Evolutionary conservation across 2,888 invertebrate species (phyloP), one percentile per base, ranked within the genome.

Genomic region (Sarcophaga carnaria): DNA sequence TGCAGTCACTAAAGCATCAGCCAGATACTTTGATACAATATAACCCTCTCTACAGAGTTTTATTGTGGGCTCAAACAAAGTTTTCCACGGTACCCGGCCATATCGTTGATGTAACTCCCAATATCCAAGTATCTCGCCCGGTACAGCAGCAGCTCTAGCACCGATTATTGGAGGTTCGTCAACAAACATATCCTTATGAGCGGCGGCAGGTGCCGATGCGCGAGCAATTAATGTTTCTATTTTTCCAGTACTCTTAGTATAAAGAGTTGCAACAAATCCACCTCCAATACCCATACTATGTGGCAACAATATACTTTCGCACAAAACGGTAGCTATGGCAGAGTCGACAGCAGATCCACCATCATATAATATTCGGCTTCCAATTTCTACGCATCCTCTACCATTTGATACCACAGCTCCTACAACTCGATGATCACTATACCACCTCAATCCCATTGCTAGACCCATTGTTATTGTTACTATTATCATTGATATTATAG

Each of bases 241-340:
- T 80, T 92, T 94, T 6, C 95, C 93, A 1, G 94, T 95, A 64
- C 92, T 89, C 77, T 95, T 95, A 90, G 96, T 95, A 94, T 97
- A 98, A 81, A 97, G 95, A 1, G 97, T 97, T 93, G 97, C 96
- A 54, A 98, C 94, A 93, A 98, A 98, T 17, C 98, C 98, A 67
- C 98, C 98, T 5, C 98, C 98, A 6, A 98, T 93, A 0, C 98
- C 98, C 96, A 96, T 97, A 90, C 97, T 96, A 93, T 98, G 97
- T 6, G 97, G 95, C 92, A 97, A 96, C 4, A 96, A 95, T 6
- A 97, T 94, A 0, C 98, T 98, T 92, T 97, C 97, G 92, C 98
- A 98, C 90, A 98, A 95, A 69, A 98, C 92, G 0, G 97, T 95
- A 0, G 98, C 97, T 90, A 98, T 96, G 0, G 97, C 96, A 0